Base-by-base conservation (phyloP, 1,140 invertebrate species). In the Zaprionus lachaisei region DNA sequence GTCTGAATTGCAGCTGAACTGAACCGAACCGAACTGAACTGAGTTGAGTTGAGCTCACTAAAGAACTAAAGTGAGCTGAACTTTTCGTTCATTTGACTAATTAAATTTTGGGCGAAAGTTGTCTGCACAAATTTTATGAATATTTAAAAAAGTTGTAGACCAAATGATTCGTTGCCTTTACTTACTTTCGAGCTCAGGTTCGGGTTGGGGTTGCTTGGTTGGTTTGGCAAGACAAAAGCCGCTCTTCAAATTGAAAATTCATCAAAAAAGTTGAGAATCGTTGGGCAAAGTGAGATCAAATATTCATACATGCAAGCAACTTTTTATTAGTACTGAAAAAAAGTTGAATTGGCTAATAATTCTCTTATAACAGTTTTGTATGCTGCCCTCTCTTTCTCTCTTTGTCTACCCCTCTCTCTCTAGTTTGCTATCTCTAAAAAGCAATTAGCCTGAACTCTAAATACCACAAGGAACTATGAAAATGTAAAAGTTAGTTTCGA, bases 71-170 rank as follows among this genome's bases (percentile, higher is more conserved):
- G 31, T 69, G 38, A 70, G 56, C 58, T 70, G 58, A 70, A 75
- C 72, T 83, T 89, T 79, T 71, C 87, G 78, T 89, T 84, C 84
- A 89, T 89, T 89, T 89, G 85, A 90, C 79, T 89, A 89, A 89
- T 89, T 90, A 79, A 69, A 89, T 89, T 89, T 86, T 41, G 49
- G 49, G 12, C 51, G n/a, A 90, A 89, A 89, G 81, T 89, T 85
- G 65, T 77, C 67, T 89, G 74, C 66, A 75, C 60, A 83, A 84
- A 89, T 89, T 89, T 89, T 84, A 90, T 89, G 84, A 89, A 89
- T 89, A 89, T 89, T 89, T 89, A 84, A 89, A 89, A 89, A 89
- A 77, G 70, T 76, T 72, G 20, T 38, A n/a, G 56, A 71, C 49
- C 80, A 83, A 87, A 80, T 80, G 83, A 84, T 86, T 86, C 56